Percentiles rank a stretch among this genome's conserved stretches.
These are phyloP conservation scores for Xiphorhynchus elegans DNA, from an alignment of 2,113 vertebrate genomes.

Conservation along the genomic window DNA sequence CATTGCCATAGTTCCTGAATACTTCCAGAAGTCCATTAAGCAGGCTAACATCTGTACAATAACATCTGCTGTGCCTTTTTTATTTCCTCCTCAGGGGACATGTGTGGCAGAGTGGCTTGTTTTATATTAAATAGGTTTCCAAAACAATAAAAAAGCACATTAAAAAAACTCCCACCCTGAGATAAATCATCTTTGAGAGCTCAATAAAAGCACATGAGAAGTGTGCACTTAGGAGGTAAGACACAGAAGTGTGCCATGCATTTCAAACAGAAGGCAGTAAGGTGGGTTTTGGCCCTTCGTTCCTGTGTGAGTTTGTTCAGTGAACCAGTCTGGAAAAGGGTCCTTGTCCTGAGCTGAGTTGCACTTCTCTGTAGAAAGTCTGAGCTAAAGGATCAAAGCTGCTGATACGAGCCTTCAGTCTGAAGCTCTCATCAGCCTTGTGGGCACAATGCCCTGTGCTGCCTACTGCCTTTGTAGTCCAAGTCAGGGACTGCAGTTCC, in stretches of 20 bases:
- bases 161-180: neutral
- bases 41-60: neutral
- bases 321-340: neutral
- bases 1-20: neutral
- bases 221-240: neutral
- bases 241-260: neutral
- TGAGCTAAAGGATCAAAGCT: neutral
- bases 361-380: neutral
- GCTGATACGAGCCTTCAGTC: neutral
- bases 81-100: neutral
- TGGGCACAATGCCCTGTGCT: neutral
- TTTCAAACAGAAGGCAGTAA: neutral
- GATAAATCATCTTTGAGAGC: neutral
- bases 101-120: neutral
- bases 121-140: neutral
- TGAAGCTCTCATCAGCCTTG: neutral
- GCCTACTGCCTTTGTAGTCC: neutral
- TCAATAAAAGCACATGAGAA: neutral
- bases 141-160: neutral
- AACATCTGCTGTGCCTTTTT: neutral
- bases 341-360: neutral
- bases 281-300: neutral
- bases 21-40: neutral
- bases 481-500: neutral
- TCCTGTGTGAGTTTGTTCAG: neutral